Conservation (phyloP, 2,797 vertebrate species). For the Alca torda region DNA sequence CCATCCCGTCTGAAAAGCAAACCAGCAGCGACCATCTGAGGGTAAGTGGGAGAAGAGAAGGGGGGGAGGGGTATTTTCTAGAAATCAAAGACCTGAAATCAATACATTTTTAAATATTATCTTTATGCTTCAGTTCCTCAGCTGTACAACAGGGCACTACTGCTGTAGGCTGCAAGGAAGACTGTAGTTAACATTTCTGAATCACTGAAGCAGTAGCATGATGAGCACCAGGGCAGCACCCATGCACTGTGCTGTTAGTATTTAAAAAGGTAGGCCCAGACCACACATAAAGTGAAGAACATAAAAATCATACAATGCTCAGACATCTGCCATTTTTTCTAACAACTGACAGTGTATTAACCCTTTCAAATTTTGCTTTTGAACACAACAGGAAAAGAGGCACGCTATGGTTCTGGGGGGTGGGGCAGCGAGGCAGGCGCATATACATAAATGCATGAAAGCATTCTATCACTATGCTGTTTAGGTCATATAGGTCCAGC, state of each 20-base stretch:
- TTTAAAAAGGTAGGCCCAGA: not conserved
- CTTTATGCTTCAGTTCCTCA: not conserved
- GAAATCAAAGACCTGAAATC: not conserved
- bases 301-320: not conserved
- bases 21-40: not conserved
- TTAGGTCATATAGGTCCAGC: not conserved
- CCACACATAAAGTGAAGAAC: not conserved
- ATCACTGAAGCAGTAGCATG: not conserved
- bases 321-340: not conserved
- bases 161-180: not conserved
- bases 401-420: not conserved
- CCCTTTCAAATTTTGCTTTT: not conserved
- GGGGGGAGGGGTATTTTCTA: not conserved
- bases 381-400: not conserved
- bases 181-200: not conserved
- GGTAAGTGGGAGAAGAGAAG: not conserved
- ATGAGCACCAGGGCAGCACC: not conserved
- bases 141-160: not conserved
- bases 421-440: not conserved
- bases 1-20: not conserved
- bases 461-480: not conserved
- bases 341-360: not conserved
- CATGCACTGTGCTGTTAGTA: not conserved
- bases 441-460: not conserved
- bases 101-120: not conserved